Conservation (phyloP, 2,113 vertebrate species). For the Microtus oregoni region DNA sequence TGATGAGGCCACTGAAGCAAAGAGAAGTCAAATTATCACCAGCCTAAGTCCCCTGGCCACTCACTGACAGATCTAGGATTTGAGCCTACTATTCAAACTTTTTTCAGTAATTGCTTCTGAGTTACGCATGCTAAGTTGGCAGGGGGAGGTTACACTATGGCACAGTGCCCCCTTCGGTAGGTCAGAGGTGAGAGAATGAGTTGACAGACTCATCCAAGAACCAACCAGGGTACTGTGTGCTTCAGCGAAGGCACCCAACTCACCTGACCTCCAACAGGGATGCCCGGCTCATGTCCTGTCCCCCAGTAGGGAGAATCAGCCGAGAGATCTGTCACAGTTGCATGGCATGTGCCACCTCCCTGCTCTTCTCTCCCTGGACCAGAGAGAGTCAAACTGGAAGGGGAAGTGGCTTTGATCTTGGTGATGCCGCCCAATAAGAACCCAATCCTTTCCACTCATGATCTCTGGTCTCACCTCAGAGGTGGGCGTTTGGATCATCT, state of each 20-base stretch:
- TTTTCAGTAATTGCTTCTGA: neutral
- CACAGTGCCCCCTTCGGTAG: neutral
- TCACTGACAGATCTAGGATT: neutral
- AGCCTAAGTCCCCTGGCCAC: neutral
- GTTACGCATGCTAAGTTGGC: accelerated
- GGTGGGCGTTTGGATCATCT: neutral
- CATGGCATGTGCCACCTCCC: neutral
- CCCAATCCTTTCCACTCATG: neutral
- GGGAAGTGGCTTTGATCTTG: accelerated
- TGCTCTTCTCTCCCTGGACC: neutral
- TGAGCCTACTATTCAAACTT: neutral
- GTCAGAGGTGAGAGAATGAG: neutral
- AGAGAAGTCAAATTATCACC: neutral
- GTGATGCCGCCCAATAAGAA: accelerated
- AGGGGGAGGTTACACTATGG: accelerated
- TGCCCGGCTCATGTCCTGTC: neutral
- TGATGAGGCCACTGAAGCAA: neutral
- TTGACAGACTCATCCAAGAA: neutral
- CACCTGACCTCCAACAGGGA: accelerated
- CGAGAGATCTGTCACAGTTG: neutral
- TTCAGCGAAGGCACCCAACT: neutral
- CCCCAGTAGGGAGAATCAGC: neutral
- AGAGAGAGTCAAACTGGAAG: neutral
- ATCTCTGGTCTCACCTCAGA: neutral
- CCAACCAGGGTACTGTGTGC: neutral